phyloP scores from a whole-genome alignment of 92 coral and sea anemone species.

The Zoanthus sansibaricus region DNA sequence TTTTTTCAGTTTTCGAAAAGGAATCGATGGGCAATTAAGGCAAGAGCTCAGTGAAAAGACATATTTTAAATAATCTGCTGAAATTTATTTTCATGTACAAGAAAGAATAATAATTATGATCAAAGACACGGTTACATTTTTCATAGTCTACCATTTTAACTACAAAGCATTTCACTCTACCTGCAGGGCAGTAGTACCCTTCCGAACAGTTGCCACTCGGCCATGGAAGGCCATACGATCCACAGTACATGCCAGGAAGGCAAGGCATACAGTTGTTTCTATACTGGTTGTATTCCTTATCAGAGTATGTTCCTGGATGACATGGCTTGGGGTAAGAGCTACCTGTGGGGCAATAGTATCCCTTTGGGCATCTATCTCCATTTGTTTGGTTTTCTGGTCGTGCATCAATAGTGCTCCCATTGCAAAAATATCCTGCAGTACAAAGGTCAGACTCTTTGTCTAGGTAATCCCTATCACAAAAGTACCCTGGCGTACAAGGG shows the following conservation, averaged over 20 bases:
- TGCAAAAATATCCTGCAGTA: conserved; percentile 95
- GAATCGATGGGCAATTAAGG: too few relatives aligned
- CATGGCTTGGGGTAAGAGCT: conserved; percentile 87
- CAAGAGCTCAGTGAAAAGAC: too few relatives aligned
- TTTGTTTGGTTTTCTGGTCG: conserved; percentile 87
- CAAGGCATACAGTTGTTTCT: conserved; percentile 95
- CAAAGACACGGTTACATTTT: neutral
- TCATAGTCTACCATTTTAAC: neutral
- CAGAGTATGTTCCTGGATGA: conserved; percentile 93
- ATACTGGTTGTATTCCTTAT: conserved; percentile 87
- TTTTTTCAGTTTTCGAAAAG: too few relatives aligned
- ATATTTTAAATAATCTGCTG: too few relatives aligned
- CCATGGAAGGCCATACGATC: conserved; percentile 74
- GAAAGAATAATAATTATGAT: too few relatives aligned
- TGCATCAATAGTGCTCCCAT: conserved; percentile 89
- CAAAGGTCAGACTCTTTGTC: conserved; percentile 85
- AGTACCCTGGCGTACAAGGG: conserved; percentile 97
- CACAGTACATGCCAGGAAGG: conserved; percentile 91
- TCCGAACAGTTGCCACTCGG: conserved; percentile 96
- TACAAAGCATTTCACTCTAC: neutral
- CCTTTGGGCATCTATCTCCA: conserved; percentile 94
- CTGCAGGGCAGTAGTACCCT: conserved; percentile 94
- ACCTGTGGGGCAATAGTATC: conserved; percentile 91
- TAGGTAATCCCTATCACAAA: conserved; percentile 83
- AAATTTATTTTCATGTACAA: too few relatives aligned